A percentile compares a stretch with the other conserved stretches of the same genome.
phyloP scores from a whole-genome alignment of 2,113 vertebrate species.

The Saguinus midas region DNA sequence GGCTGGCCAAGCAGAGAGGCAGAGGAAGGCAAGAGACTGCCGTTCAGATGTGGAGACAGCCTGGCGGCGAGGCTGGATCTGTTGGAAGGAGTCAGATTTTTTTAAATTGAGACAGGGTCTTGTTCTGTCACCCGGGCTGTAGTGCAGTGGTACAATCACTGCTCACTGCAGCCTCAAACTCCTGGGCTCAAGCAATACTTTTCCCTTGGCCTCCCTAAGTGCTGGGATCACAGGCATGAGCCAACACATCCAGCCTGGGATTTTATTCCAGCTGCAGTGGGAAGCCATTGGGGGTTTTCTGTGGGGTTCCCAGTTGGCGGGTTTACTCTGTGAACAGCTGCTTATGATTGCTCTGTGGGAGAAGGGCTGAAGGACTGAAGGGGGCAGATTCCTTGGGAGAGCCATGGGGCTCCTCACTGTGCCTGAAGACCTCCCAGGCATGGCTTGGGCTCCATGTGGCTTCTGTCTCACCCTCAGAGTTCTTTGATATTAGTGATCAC shows the following conservation, averaged over 20 bases:
- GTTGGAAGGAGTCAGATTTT: background rate
- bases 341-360: background rate
- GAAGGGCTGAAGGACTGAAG: background rate
- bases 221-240: too few relatives aligned
- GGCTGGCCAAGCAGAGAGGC: background rate
- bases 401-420: background rate
- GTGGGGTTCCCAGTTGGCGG: background rate
- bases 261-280: background rate
- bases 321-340: background rate
- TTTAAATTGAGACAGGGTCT: too few relatives aligned
- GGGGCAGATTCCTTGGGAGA: background rate
- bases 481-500: slow-evolving; percentile 74
- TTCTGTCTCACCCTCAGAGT: slow-evolving; percentile 66
- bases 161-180: too few relatives aligned
- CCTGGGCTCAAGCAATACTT: too few relatives aligned
- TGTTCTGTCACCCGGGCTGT: too few relatives aligned
- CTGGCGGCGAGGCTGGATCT: background rate
- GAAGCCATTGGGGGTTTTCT: background rate
- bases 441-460: background rate
- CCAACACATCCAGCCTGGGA: too few relatives aligned
- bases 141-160: too few relatives aligned
- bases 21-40: background rate
- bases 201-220: too few relatives aligned
- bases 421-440: background rate
- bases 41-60: background rate